Percentiles rank a stretch among this genome's conserved stretches.
These are phyloP conservation scores for Emydura subglobosa DNA, from an alignment of 2,113 vertebrate species.

Conservation along the genomic window DNA sequence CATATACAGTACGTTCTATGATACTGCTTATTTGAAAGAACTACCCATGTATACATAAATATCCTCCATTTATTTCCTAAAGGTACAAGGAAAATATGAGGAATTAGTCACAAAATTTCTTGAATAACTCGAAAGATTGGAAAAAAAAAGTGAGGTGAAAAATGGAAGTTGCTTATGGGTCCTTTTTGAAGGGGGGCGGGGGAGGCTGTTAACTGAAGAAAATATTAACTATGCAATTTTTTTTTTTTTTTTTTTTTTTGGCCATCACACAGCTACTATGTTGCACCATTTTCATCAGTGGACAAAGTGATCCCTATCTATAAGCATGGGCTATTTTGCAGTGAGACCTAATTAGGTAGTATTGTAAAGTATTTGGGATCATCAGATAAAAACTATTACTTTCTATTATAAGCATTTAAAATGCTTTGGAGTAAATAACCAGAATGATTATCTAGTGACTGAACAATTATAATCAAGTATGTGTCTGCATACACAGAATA, in stretches of 20 bases:
- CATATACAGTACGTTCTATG: too few species aligned
- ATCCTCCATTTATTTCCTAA: background rate
- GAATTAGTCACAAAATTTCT: background rate
- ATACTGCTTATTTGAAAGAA: too few species aligned
- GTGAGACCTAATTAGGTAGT: background rate
- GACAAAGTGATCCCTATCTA: background rate
- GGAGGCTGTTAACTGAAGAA: background rate
- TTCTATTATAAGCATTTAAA: conserved; percentile 10
- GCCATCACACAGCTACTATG: background rate
- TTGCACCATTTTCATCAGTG: rapidly evolving
- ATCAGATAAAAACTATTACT: conserved; percentile 12
- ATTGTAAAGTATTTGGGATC: background rate
- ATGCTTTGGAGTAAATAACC: background rate
- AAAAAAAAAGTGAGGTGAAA: background rate
- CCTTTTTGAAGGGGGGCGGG: background rate
- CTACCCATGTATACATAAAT: background rate
- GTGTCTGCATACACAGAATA: background rate
- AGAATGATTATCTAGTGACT: background rate
- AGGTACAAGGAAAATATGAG: background rate
- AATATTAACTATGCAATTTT: background rate
- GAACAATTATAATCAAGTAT: background rate
- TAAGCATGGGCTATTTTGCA: background rate
- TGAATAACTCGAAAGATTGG: background rate
- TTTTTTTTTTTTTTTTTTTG: background rate
- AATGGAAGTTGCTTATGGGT: background rate